These are phyloP conservation scores for Oenanthe oenanthe DNA, from an alignment of 2,113 vertebrate species.

Conservation along the genomic window DNA sequence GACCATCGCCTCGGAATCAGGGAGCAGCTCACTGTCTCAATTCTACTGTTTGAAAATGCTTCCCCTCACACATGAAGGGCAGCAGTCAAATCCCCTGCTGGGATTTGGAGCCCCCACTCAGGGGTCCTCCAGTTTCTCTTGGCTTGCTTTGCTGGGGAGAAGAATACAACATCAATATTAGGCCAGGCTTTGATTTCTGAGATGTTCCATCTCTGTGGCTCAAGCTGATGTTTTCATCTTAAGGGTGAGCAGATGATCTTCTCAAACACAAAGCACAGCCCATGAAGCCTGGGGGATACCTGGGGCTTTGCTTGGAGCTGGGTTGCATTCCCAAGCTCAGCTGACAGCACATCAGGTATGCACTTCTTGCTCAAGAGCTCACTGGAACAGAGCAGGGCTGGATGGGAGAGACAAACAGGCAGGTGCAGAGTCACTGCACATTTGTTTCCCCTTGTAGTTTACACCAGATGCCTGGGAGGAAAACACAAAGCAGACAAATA, in stretches of 20 bases:
- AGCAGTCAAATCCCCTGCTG: background rate
- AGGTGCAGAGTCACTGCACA: background rate
- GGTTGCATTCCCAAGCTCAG: background rate
- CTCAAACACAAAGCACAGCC: background rate
- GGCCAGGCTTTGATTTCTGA: background rate
- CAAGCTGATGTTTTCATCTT: background rate
- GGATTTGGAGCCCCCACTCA: background rate
- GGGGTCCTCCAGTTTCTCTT: background rate
- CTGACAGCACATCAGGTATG: background rate
- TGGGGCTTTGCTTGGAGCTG: background rate
- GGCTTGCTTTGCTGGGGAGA: background rate
- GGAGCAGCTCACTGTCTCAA: background rate
- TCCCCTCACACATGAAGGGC: background rate
- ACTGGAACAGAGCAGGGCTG: background rate
- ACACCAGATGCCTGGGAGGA: background rate
- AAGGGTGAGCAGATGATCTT: background rate
- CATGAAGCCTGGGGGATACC: background rate
- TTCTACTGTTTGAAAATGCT: background rate
- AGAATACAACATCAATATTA: rapidly evolving
- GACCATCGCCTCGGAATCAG: background rate
- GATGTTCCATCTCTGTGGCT: background rate
- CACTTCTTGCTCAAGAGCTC: background rate
- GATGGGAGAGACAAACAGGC: background rate
- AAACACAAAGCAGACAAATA: background rate
- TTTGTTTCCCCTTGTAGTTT: background rate